Evolutionary conservation across 2,797 vertebrate genomes (phyloP).

Genomic region (Semaprochilodus insignis): DNA sequence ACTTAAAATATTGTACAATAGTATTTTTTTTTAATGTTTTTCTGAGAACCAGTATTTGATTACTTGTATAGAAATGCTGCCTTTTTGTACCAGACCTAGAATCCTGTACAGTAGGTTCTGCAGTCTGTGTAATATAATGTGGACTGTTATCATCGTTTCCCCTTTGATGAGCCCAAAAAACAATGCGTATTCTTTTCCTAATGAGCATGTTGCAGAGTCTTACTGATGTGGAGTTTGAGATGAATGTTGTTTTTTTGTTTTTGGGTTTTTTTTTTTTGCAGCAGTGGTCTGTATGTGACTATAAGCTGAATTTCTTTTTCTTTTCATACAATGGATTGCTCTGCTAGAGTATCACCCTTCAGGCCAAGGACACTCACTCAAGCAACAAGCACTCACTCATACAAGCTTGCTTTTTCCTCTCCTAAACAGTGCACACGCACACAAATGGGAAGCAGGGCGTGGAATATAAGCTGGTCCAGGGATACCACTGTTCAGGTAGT

Average conservation of each 20-base stretch:
- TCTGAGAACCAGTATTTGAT: no score
- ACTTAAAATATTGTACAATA: no score
- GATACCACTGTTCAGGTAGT: neutral
- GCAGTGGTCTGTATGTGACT: neutral
- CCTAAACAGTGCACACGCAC: neutral
- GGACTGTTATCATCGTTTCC: neutral
- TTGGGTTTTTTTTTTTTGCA: neutral
- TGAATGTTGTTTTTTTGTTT: neutral
- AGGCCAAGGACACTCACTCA: constrained; percentile 14
- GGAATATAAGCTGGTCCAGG: neutral
- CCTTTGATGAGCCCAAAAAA: neutral
- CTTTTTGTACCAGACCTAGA: neutral
- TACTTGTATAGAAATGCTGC: no score
- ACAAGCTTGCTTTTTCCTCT: neutral
- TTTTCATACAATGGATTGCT: constrained; percentile 4
- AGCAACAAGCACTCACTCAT: constrained; percentile 10
- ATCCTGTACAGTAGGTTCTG: neutral
- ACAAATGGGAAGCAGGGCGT: neutral
- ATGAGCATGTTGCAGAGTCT: neutral
- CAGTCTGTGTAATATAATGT: neutral
- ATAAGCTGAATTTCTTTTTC: neutral
- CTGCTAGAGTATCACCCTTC: neutral
- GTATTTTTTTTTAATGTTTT: no score
- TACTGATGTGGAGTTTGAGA: neutral
- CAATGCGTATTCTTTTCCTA: neutral